Percentiles rank a stretch among this genome's conserved stretches.
phyloP scores from a whole-genome alignment of 1,140 invertebrate species.

The Diachasma alloeum region DNA sequence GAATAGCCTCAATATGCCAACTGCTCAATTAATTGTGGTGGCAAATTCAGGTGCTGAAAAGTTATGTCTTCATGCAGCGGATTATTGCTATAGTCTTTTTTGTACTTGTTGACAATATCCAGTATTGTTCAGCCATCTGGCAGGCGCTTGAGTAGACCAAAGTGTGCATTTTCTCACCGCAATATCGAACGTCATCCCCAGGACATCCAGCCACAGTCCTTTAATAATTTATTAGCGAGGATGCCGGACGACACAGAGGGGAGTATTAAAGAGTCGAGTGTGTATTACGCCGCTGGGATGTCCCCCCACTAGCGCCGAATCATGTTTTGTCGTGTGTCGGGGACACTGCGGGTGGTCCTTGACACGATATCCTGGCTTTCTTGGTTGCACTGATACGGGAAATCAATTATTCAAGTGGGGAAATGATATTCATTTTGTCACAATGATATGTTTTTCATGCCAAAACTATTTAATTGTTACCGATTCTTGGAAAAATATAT shows the following conservation, averaged over 20 bases:
- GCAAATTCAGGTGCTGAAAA: no score
- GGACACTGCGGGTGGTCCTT: conserved; percentile 61
- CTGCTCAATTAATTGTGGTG: no score
- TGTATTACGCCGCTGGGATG: conserved; percentile 14
- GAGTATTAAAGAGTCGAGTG: conserved; percentile 31
- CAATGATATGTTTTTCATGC: not conserved
- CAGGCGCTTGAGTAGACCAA: not conserved
- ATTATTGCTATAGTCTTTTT: not conserved
- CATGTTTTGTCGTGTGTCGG: conserved; percentile 62
- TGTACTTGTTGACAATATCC: not conserved
- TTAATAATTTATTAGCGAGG: conserved; percentile 66
- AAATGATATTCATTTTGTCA: not conserved
- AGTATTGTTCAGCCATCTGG: conserved; percentile 11
- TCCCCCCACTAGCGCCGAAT: conserved; percentile 41
- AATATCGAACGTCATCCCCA: conserved; percentile 59
- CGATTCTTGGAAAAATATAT: not conserved
- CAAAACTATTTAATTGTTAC: not conserved
- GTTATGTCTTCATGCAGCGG: not conserved
- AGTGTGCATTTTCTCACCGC: conserved; percentile 41
- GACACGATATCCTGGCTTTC: conserved; percentile 53
- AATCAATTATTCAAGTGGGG: conserved; percentile 48
- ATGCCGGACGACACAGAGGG: conserved; percentile 41
- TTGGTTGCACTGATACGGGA: conserved; percentile 52
- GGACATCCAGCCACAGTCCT: conserved; percentile 49
- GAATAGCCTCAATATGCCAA: no score